These are phyloP conservation scores for Acrocephalus arundinaceus DNA, from an alignment of 2,113 vertebrate genomes.

Conservation along the genomic window DNA sequence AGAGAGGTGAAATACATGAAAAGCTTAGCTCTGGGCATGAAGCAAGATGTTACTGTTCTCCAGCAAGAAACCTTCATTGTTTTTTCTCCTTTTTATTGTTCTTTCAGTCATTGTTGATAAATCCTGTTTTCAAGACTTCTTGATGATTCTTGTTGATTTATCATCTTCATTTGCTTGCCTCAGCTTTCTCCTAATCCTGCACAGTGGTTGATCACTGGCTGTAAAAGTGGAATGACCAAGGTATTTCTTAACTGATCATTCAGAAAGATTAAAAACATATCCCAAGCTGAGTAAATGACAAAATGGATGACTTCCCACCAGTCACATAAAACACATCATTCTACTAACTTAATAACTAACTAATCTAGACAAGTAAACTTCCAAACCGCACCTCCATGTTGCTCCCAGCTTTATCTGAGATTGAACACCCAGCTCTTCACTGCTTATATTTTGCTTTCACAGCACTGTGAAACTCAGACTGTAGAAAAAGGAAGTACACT, in stretches of 20 bases:
- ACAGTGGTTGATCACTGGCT: not conserved
- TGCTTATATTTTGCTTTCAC: not conserved
- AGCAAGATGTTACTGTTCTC: not conserved
- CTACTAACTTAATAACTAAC: not conserved
- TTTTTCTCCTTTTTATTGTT: not conserved
- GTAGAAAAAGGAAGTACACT: not conserved
- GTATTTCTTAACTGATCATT: not conserved
- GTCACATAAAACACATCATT: not conserved
- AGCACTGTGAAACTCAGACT: not conserved
- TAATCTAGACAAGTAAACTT: not conserved
- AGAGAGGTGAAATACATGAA: not conserved
- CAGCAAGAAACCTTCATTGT: not conserved
- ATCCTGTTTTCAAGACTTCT: not conserved
- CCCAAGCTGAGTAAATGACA: not conserved
- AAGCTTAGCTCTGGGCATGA: not conserved
- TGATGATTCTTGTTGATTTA: not conserved
- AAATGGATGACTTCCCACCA: not conserved
- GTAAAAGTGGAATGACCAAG: not conserved
- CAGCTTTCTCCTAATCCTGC: not conserved
- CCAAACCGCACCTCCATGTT: accelerated
- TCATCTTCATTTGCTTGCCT: not conserved
- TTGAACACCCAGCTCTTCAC: not conserved
- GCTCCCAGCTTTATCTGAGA: not conserved
- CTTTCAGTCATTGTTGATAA: not conserved
- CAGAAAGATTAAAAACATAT: not conserved